Percentiles rank a stretch among this genome's conserved stretches.
Evolutionary conservation across 2,797 vertebrate species (phyloP).

Genomic region (Melanotaenia parkinsoni): DNA sequence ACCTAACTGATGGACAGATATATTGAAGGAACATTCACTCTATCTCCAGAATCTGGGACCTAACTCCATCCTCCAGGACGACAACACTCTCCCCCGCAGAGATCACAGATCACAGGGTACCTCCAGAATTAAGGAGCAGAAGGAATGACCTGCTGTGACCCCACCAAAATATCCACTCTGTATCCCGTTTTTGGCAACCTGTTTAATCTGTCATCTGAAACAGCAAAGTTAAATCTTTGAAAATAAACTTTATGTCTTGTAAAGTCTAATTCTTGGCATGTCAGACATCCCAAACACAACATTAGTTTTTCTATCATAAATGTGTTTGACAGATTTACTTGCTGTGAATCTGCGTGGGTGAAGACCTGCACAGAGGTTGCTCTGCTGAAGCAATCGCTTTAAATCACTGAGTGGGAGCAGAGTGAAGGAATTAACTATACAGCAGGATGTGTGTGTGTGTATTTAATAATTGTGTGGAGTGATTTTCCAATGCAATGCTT

Average conservation of each 20-base stretch:
- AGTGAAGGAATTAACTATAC: slow-evolving; percentile 58
- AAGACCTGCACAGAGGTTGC: slow-evolving; percentile 32
- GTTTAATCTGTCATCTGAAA: not conserved
- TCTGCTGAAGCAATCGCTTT: slow-evolving; percentile 69
- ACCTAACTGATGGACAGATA: too few species aligned
- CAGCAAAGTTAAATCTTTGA: slow-evolving; percentile 10
- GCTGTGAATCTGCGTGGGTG: slow-evolving; percentile 61
- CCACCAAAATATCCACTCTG: not conserved
- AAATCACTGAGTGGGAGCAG: slow-evolving; percentile 54
- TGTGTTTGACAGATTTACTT: slow-evolving; percentile 54
- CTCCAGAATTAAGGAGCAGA: too few species aligned
- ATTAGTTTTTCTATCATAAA: slow-evolving; percentile 42
- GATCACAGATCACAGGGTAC: too few species aligned
- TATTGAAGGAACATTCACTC: too few species aligned
- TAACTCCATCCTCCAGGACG: too few species aligned
- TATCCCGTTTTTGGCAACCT: not conserved
- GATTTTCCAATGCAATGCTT: slow-evolving; percentile 48
- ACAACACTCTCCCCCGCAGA: too few species aligned
- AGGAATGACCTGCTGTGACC: too few species aligned
- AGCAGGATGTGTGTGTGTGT: slow-evolving; percentile 40
- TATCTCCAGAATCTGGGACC: too few species aligned
- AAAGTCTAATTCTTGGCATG: not conserved
- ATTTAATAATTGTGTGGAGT: slow-evolving; percentile 40
- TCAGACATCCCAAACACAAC: slow-evolving; percentile 37
- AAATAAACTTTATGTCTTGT: slow-evolving; percentile 6